A percentile compares a stretch with the other conserved stretches of the same genome.
These are phyloP conservation scores for Crocidura indochinensis DNA, from an alignment of 2,797 vertebrate genomes.

Conservation along the genomic window DNA sequence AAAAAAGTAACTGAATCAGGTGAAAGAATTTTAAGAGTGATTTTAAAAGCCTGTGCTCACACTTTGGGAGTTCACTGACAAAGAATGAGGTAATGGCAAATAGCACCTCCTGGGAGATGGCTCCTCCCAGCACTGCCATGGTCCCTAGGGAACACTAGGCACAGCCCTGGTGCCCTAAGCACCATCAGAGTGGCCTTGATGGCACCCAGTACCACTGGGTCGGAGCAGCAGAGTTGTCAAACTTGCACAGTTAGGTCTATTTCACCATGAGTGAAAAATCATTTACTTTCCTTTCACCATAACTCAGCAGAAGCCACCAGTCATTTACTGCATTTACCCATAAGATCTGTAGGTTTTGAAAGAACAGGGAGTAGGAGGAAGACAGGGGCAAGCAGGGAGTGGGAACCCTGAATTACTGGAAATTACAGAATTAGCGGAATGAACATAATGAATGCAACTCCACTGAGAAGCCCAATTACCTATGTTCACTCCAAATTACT, in stretches of 20 bases:
- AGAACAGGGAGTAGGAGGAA: neutral
- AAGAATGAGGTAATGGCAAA: neutral
- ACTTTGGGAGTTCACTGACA: neutral
- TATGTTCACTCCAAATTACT: neutral
- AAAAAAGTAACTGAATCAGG: neutral
- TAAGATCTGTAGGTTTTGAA: neutral
- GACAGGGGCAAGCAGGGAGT: neutral
- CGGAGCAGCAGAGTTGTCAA: too few species aligned
- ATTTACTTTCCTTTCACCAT: neutral
- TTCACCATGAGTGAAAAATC: too few species aligned
- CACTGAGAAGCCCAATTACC: neutral
- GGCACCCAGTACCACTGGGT: too few species aligned
- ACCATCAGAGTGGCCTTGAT: too few species aligned
- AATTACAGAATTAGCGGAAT: neutral
- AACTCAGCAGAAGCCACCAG: neutral
- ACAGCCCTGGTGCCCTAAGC: too few species aligned
- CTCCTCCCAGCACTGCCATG: too few species aligned
- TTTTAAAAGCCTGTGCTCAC: neutral
- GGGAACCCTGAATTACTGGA: too few species aligned
- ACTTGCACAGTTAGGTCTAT: too few species aligned
- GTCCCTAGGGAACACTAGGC: too few species aligned
- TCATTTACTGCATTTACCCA: neutral
- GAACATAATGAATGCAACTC: fast-evolving
- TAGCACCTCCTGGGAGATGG: neutral
- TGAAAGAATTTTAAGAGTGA: neutral